Evolutionary conservation across 2,113 vertebrate genomes (phyloP).

Genomic region (Halcyon malimbica): DNA sequence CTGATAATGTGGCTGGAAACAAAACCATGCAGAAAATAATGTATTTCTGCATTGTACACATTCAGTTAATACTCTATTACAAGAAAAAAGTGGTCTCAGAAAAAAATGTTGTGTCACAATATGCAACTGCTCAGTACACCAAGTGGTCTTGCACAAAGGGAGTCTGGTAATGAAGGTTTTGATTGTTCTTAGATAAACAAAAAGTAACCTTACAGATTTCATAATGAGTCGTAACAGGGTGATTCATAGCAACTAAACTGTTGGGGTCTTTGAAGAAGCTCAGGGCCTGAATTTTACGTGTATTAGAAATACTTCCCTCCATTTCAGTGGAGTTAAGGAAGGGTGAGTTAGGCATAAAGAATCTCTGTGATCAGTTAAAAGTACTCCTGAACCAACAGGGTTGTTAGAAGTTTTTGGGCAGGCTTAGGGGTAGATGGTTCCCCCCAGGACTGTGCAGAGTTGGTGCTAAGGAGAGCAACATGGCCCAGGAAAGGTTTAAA

Average conservation of each 20-base stretch:
- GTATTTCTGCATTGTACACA: background rate
- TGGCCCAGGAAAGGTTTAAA: background rate
- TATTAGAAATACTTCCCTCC: background rate
- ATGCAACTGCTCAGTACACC: background rate
- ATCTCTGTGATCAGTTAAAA: background rate
- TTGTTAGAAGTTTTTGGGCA: background rate
- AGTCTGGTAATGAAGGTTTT: conserved; percentile 19
- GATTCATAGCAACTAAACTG: background rate
- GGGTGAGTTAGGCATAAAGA: background rate
- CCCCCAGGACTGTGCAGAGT: fast-evolving
- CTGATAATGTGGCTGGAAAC: conserved; percentile 1
- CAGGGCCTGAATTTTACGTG: background rate
- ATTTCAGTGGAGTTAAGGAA: background rate
- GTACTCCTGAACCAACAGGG: background rate
- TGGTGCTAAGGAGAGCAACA: background rate
- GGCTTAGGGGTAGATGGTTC: background rate
- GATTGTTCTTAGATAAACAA: conserved; percentile 31
- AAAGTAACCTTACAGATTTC: background rate
- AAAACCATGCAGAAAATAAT: conserved; percentile 8
- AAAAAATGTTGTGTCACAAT: background rate
- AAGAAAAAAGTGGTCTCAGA: background rate
- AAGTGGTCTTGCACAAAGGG: conserved; percentile 9
- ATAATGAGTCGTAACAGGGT: background rate
- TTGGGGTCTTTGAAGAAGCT: conserved; percentile 21
- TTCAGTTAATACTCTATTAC: background rate